Evolutionary conservation across 2,888 invertebrate genomes (phyloP).

Genomic region (Yponomeuta cagnagella): DNA sequence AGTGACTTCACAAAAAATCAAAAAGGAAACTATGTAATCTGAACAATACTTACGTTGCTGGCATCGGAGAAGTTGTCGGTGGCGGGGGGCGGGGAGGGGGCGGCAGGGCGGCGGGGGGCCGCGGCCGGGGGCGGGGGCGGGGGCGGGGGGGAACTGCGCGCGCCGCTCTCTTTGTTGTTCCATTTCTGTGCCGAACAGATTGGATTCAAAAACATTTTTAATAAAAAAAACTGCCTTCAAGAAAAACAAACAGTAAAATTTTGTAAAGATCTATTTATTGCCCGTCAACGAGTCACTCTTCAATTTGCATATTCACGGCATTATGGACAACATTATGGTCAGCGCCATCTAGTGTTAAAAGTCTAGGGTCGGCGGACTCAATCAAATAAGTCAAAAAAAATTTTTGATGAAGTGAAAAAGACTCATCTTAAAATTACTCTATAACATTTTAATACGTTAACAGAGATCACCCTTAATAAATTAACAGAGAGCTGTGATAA

Average conservation of each 20-base stretch:
- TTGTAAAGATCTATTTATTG: not conserved
- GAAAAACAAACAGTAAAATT: not conserved
- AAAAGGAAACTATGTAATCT: too few relatives aligned
- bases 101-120: slow-evolving; percentile 26
- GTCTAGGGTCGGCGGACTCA: too few relatives aligned
- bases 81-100: slow-evolving; percentile 27
- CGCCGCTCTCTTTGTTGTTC: slow-evolving; percentile 41
- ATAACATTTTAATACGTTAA: too few relatives aligned
- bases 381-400: too few relatives aligned
- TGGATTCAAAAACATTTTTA: not conserved
- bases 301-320: not conserved
- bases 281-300: not conserved
- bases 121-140: not conserved
- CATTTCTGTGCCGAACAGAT: slow-evolving; percentile 26
- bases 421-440: too few relatives aligned
- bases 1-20: too few relatives aligned
- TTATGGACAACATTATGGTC: too few relatives aligned
- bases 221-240: not conserved
- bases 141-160: slow-evolving; percentile 18
- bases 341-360: too few relatives aligned
- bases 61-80: slow-evolving; percentile 31
- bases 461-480: too few relatives aligned
- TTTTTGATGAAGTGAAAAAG: too few relatives aligned
- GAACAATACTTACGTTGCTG: slow-evolving; percentile 32
- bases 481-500: too few relatives aligned